Conservation (phyloP, 2,797 vertebrate genomes). For the Capromys pilorides region DNA sequence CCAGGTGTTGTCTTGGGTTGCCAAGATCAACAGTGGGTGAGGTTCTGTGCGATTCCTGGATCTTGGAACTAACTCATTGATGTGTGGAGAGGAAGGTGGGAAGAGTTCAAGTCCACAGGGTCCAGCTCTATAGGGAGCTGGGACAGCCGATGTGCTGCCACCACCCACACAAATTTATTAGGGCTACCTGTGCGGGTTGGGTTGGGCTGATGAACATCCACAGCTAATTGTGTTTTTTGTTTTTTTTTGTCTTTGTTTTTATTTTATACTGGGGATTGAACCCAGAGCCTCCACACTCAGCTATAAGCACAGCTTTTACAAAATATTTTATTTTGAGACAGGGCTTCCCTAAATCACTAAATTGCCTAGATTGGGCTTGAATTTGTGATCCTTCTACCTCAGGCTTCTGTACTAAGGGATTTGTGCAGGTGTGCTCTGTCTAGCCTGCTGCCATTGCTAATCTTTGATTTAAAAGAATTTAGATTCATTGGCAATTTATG, state of each 20-base stretch:
- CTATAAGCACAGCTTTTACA: not conserved
- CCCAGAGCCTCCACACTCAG: not conserved
- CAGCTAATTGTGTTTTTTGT: not conserved
- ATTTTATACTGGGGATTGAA: not conserved
- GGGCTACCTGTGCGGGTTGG: not conserved
- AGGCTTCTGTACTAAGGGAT: not conserved
- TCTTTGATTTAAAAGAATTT: not conserved
- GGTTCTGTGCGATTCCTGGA: not conserved
- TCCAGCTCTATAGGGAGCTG: accelerated
- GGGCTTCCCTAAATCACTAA: not conserved
- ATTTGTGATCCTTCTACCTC: not conserved
- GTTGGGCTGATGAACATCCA: not conserved
- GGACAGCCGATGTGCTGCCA: accelerated
- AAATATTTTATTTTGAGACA: not conserved
- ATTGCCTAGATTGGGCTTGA: not conserved
- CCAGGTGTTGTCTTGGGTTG: not conserved
- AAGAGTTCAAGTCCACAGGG: not conserved
- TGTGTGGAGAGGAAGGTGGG: not conserved
- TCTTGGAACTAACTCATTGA: not conserved
- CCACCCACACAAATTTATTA: not conserved
- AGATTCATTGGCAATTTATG: not conserved
- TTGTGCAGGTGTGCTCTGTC: not conserved
- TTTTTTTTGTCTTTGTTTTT: not conserved
- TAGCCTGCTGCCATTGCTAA: not conserved
- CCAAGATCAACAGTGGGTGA: not conserved